These are phyloP conservation scores for Protodeltote pygarga DNA, from an alignment of 2,888 invertebrate species.

Conservation along the genomic window DNA sequence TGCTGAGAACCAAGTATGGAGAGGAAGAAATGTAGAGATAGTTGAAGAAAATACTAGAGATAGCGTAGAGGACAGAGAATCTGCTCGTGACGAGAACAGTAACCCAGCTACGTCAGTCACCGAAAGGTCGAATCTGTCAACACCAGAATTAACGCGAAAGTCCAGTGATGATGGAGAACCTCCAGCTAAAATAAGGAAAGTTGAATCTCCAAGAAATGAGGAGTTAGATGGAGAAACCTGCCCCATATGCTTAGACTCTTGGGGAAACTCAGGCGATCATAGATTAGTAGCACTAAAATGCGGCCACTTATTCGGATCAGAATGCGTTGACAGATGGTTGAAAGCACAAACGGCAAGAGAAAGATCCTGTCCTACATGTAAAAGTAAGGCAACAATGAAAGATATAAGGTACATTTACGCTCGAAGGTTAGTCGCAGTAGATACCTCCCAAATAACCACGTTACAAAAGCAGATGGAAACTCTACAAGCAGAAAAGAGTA, in stretches of 20 bases:
- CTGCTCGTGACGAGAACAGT: slow-evolving; percentile 2
- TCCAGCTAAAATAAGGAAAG: slow-evolving; percentile 68
- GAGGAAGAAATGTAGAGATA: neutral
- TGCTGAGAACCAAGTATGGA: slow-evolving; percentile 1
- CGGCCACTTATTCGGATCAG: slow-evolving; percentile 96
- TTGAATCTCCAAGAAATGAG: slow-evolving; percentile 57
- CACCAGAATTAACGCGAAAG: slow-evolving; percentile 50
- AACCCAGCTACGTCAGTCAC: neutral
- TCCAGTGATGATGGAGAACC: slow-evolving; percentile 52
- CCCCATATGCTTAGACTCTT: slow-evolving; percentile 95
- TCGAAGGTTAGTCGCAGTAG: slow-evolving; percentile 90
- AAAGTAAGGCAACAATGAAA: slow-evolving; percentile 88
- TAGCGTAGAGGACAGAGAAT: slow-evolving; percentile 2
- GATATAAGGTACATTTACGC: slow-evolving; percentile 94
- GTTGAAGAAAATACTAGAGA: slow-evolving; percentile 7
- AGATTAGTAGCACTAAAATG: slow-evolving; percentile 95
- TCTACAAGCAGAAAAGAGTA: slow-evolving; percentile 86
- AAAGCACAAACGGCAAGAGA: slow-evolving; percentile 81
- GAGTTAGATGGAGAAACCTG: slow-evolving; percentile 91
- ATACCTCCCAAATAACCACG: slow-evolving; percentile 91
- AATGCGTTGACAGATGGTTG: slow-evolving; percentile 93
- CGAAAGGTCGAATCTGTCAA: slow-evolving; percentile 27
- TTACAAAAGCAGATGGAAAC: slow-evolving; percentile 88
- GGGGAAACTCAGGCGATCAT: slow-evolving; percentile 95
- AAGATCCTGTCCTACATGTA: slow-evolving; percentile 96